These are phyloP conservation scores for Leptodactylus fallax DNA, from an alignment of 2,797 vertebrate species.

Conservation along the genomic window DNA sequence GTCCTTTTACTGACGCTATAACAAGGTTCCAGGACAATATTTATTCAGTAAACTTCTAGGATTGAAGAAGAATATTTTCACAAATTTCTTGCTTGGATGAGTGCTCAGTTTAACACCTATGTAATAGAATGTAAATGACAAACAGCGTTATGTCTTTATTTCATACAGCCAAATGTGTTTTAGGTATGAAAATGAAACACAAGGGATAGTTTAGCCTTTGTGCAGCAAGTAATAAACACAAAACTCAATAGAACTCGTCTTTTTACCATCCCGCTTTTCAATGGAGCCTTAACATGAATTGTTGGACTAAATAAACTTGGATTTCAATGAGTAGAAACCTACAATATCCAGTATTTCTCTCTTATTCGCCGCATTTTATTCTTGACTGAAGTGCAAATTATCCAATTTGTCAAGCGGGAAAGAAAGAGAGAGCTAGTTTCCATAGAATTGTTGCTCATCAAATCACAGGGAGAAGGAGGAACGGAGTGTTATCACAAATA, in stretches of 20 bases:
- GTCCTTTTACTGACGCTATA: neutral
- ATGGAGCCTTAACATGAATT: neutral
- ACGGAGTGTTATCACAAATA: neutral
- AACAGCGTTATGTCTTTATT: conserved; percentile 29
- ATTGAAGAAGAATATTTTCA: conserved; percentile 27
- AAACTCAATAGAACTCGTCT: neutral
- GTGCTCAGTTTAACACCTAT: neutral
- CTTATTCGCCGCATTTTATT: conserved; percentile 24
- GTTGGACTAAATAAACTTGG: conserved; percentile 2
- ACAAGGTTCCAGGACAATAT: neutral
- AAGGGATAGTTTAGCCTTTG: conserved; percentile 31
- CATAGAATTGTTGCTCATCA: conserved; percentile 42
- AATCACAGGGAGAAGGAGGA: conserved; percentile 15
- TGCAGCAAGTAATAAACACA: conserved; percentile 31
- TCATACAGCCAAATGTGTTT: conserved; percentile 8
- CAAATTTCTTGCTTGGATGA: neutral
- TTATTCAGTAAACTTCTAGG: conserved; percentile 6
- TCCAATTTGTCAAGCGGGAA: conserved; percentile 39
- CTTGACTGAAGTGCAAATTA: conserved; percentile 44
- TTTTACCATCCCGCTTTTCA: neutral
- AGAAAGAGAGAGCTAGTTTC: neutral
- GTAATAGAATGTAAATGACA: conserved; percentile 39
- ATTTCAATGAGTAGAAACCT: conserved; percentile 15
- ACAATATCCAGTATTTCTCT: conserved; percentile 26
- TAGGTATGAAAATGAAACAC: conserved; percentile 30